Conservation (phyloP, 1,140 invertebrate species). For the Sycophila sp. region DNA sequence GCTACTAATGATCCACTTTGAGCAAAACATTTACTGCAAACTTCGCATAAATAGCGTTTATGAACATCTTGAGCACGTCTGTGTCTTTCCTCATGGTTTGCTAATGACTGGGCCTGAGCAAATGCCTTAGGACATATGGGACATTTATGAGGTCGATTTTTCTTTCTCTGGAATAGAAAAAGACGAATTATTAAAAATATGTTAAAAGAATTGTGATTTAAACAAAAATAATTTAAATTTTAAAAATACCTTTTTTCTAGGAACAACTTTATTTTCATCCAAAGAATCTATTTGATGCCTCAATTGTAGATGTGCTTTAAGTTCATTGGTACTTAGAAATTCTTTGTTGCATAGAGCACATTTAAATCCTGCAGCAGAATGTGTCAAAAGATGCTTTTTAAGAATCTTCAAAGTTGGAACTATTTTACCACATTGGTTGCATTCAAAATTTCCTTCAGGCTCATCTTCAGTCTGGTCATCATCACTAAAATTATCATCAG, state of each 20-base stretch:
- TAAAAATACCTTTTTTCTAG: conserved; percentile 18
- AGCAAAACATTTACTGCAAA: conserved; percentile 60
- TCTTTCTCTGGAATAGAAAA: conserved; percentile 49
- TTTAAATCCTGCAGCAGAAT: conserved; percentile 55
- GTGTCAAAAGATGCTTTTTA: conserved; percentile 57
- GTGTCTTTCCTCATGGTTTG: conserved; percentile 58
- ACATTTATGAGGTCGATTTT: conserved; percentile 55
- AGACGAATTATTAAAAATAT: conserved; percentile 5
- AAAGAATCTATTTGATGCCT: conserved; percentile 48
- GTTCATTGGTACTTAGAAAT: conserved; percentile 57
- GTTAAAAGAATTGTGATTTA: background rate
- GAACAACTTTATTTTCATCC: background rate
- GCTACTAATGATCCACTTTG: conserved; percentile 59
- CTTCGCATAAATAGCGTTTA: conserved; percentile 59
- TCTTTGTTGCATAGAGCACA: conserved; percentile 55
- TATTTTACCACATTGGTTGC: conserved; percentile 57
- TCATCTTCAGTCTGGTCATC: conserved; percentile 39
- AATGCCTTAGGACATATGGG: conserved; percentile 58
- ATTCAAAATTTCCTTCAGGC: conserved; percentile 50
- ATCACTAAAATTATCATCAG: conserved; percentile 40
- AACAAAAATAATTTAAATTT: background rate
- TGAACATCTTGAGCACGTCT: conserved; percentile 56
- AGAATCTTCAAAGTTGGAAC: conserved; percentile 58
- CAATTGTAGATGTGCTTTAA: conserved; percentile 58
- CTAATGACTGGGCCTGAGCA: conserved; percentile 53